Evolutionary conservation across 2,888 invertebrate species (phyloP).

Genomic region (Lymantria monacha): DNA sequence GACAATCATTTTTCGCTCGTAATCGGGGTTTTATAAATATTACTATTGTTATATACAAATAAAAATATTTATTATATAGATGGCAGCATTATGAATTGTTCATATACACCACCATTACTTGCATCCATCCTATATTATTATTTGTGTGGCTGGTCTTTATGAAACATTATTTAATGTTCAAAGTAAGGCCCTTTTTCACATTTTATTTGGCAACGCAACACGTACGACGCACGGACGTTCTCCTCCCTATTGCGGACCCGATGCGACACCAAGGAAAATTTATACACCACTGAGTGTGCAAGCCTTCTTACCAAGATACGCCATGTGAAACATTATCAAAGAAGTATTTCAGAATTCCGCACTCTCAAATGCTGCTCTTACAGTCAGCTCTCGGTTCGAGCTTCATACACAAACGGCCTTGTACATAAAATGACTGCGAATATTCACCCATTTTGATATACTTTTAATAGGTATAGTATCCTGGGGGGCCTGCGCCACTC

Average conservation of each 20-base stretch:
- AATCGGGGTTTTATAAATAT: conserved; percentile 17
- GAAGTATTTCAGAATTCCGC: conserved; percentile 46
- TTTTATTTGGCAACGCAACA: conserved; percentile 71
- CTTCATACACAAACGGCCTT: conserved; percentile 42
- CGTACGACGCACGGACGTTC: conserved; percentile 59
- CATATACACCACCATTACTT: conserved; percentile 14
- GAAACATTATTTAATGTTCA: conserved; percentile 32
- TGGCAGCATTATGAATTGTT: conserved; percentile 27
- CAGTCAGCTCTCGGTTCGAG: conserved; percentile 19
- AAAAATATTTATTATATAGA: conserved; percentile 29
- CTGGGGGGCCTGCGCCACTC: conserved; percentile 58
- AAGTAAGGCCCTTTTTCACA: conserved; percentile 48
- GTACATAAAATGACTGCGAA: conserved; percentile 62
- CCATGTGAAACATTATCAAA: conserved; percentile 49
- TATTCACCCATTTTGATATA: conserved; percentile 44
- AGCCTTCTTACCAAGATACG: conserved; percentile 54
- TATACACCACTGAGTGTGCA: conserved; percentile 75
- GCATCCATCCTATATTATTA: conserved; percentile 25
- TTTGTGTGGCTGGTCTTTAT: conserved; percentile 19
- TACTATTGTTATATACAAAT: conserved; percentile 20
- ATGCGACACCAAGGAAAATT: conserved; percentile 76
- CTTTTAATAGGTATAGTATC: conserved; percentile 51
- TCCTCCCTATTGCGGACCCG: conserved; percentile 75
- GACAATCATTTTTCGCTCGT: conserved; percentile 15
- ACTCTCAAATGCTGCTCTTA: conserved; percentile 55